phyloP scores from a whole-genome alignment of 2,113 vertebrate species.

The Dermatemys mawii region DNA sequence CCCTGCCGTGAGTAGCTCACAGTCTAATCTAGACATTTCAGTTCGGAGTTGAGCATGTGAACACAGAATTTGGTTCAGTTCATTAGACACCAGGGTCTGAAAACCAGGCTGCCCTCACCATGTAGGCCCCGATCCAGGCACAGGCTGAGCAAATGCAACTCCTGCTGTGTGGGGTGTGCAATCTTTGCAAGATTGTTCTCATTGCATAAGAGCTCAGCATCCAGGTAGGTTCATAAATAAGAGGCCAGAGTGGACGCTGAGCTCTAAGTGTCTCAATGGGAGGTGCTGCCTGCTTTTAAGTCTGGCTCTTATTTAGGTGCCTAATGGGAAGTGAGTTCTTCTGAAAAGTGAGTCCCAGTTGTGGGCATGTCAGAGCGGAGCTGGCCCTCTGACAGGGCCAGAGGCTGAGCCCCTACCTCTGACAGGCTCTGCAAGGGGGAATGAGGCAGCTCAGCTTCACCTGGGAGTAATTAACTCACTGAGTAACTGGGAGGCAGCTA shows the following conservation, averaged over 20 bases:
- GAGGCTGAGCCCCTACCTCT: not conserved
- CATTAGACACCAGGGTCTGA: not conserved
- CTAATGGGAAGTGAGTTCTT: not conserved
- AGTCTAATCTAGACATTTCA: not conserved
- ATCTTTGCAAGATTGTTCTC: not conserved
- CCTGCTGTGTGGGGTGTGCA: not conserved
- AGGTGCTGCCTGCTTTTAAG: not conserved
- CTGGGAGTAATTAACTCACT: not conserved
- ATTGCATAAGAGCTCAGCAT: not conserved
- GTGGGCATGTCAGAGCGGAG: not conserved
- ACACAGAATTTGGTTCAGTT: not conserved
- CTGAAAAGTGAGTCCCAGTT: not conserved
- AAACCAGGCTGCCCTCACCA: not conserved
- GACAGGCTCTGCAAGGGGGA: not conserved
- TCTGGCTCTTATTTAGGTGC: not conserved
- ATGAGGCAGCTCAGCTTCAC: not conserved
- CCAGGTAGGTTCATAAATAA: not conserved
- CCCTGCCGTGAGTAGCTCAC: not conserved
- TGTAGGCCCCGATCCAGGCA: not conserved
- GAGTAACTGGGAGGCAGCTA: not conserved
- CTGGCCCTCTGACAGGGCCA: not conserved
- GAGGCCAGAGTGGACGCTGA: not conserved
- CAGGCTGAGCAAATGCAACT: not conserved
- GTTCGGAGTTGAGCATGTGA: not conserved
- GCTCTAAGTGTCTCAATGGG: not conserved